Evolutionary conservation across 2,113 vertebrate species (phyloP), one percentile per base, ranked within the genome.

Genomic region (Neotoma lepida): DNA sequence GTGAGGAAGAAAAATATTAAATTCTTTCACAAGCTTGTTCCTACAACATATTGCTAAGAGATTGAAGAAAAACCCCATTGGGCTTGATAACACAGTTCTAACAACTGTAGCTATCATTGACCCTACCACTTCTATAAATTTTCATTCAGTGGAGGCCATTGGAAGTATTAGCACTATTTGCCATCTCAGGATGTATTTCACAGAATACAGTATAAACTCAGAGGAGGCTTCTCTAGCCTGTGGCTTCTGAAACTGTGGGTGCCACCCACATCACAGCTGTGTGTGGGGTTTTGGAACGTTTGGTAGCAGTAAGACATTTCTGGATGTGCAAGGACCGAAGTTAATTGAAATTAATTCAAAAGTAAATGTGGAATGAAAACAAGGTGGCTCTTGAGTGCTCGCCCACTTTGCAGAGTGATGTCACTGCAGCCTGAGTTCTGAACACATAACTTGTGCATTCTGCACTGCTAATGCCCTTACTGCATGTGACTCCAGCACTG

Each of bases 141-240:
- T 82, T 90, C 70, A n/a, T 96, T 92, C 39, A 66, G 51, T 66
- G 66, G 49, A 94, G 66, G 61, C n/a, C 76, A 84, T 91, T 88
- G 46, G 39, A 94, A 77, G 12, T 93, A 92, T 76, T 73, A 78
- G 85, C 14, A 92, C 78, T 77, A 74, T 89, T 91, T 95, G 14
- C 24, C 61, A 49, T 85, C 70, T 26, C 77, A 76, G 77, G 35
- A 77, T 54, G 5, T 74, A 66, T 33, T 76, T 94, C 54, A 64
- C 13, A 39, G 56, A 56, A 86, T 54, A 78, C 84, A 90, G 70
- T 2, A 44, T 90, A 39, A 90, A 51, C 88, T 91, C 9, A 17
- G 6, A 68, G 9, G 74, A 39, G 39, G 9, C 44, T 84, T 58
- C 26, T 10, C 64, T 66, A 44, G 14, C 58, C 41, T 61, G 54